Base-by-base conservation (phyloP, 2,888 invertebrate genomes). In the Epicampocera succincta region DNA sequence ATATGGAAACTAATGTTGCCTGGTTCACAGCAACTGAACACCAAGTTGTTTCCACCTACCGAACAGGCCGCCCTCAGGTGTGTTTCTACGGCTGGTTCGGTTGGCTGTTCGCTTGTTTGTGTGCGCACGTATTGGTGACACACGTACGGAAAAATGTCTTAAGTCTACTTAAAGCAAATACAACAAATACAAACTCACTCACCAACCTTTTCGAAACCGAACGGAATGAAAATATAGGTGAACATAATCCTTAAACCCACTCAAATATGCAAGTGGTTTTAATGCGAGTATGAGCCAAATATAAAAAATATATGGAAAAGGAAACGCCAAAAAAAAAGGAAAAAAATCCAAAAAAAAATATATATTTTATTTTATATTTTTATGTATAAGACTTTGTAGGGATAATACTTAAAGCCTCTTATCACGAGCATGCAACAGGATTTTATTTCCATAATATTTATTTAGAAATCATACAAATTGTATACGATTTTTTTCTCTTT, bases 391-490 rank as follows among this genome's bases (percentile, higher is more conserved):
- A 71, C 33, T 80, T 75, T 80, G 56, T 66, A 52, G 48, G 69
- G 71, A 71, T 80, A 75, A 80, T 80, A 80, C 66, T 19, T 72
- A 80, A 80, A 80, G 75, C 80, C 80, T 75, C 75, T 80, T 80
- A 80, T 75, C 80, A 46, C 17, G 29, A 61, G 54, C 66, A 72
- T 66, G 71, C 80, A 75, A 80, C 71, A 80, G 71, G 65, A 75
- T 75, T 72, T 50, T 25, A 63, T 63, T 72, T 68, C 73, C 73
- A 74, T 73, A 61, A 69, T 46, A 66, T 74, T 74, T 71, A 75
- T 75, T 58, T 71, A 19, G 44, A 66, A 75, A 80, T 75, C 71
- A 54, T 75, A 71, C 71, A 71, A 71, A 69, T 63, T 69, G 79
- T 74, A 74, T 73, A 56, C 46, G 54, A 68, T 12, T 72, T n/a